phyloP scores from a whole-genome alignment of 2,797 vertebrate species.

The Esox masquinongy region DNA sequence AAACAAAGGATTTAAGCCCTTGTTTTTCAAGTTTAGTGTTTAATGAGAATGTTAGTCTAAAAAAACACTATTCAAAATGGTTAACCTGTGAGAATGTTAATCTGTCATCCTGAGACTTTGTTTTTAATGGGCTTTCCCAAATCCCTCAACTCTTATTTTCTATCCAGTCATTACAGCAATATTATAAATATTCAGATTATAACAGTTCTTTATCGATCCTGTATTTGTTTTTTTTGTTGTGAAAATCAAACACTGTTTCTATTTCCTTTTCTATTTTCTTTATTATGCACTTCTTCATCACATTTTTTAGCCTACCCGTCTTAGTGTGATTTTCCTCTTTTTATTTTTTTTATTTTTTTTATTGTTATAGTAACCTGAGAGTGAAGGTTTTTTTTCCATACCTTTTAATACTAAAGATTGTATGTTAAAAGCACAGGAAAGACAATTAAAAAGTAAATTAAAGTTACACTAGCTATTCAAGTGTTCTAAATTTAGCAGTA shows the following conservation, averaged over 20 bases:
- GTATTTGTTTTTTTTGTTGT: constrained; percentile 26
- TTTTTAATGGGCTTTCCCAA: constrained; percentile 7
- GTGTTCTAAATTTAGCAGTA: constrained; percentile 18
- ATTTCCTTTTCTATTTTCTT: constrained; percentile 10
- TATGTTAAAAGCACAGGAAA: neutral
- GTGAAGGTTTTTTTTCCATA: constrained; percentile 6
- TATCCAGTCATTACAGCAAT: constrained; percentile 9
- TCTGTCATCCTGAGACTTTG: constrained; percentile 18
- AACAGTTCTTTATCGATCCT: constrained; percentile 12
- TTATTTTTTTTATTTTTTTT: too few relatives aligned
- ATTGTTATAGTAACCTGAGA: constrained; percentile 29
- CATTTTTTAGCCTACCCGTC: constrained; percentile 5
- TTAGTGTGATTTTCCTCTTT: constrained; percentile 15
- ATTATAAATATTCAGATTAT: constrained; percentile 3
- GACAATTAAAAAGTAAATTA: neutral
- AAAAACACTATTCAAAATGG: constrained; percentile 19
- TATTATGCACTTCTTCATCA: constrained; percentile 1
- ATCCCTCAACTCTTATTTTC: constrained; percentile 7
- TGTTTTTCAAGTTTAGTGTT: constrained; percentile 9
- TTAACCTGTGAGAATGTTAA: constrained; percentile 6
- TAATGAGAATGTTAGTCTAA: constrained; percentile 15
- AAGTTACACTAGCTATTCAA: neutral
- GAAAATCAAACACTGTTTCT: constrained; percentile 18
- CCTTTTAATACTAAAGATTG: neutral
- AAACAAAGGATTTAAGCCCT: constrained; percentile 10